Evolutionary conservation across 2,888 invertebrate species (phyloP).

Genomic region (Barypeithes pellucidus): DNA sequence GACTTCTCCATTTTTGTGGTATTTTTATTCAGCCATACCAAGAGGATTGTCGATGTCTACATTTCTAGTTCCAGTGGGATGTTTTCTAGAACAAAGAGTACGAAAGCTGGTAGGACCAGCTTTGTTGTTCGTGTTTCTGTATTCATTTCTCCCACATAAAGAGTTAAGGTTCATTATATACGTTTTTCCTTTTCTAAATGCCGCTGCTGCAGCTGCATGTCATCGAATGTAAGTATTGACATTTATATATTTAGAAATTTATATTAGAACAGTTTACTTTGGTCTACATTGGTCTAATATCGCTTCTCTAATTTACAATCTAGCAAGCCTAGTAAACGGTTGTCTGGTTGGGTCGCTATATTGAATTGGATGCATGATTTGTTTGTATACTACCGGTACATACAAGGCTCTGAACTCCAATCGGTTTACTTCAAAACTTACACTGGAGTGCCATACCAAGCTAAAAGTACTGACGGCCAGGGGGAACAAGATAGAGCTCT

Average conservation of each 20-base stretch:
- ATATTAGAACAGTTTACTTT: no score
- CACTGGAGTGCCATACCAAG: no score
- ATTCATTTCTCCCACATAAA: conserved; percentile 97
- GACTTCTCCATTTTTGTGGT: conserved; percentile 97
- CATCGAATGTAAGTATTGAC: conserved; percentile 85
- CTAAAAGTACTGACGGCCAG: no score
- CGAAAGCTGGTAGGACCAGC: conserved; percentile 81
- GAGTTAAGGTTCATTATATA: conserved; percentile 98
- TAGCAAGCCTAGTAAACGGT: no score
- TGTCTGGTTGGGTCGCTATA: no score
- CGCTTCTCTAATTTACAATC: no score
- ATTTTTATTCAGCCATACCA: conserved; percentile 97
- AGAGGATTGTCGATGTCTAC: conserved; percentile 89
- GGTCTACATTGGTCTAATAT: no score
- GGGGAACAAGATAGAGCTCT: no score
- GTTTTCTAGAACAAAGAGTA: conserved; percentile 82
- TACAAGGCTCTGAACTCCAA: no score
- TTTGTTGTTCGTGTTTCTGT: conserved; percentile 87
- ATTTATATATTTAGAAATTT: background rate
- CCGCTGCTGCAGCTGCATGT: conserved; percentile 90
- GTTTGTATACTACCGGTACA: no score
- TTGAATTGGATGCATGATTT: no score
- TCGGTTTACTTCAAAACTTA: no score
- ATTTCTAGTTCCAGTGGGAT: conserved; percentile 84
- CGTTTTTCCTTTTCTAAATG: conserved; percentile 94